Conservation (phyloP, 2,888 invertebrate species). For the Caenorhabditis sp. region DNA sequence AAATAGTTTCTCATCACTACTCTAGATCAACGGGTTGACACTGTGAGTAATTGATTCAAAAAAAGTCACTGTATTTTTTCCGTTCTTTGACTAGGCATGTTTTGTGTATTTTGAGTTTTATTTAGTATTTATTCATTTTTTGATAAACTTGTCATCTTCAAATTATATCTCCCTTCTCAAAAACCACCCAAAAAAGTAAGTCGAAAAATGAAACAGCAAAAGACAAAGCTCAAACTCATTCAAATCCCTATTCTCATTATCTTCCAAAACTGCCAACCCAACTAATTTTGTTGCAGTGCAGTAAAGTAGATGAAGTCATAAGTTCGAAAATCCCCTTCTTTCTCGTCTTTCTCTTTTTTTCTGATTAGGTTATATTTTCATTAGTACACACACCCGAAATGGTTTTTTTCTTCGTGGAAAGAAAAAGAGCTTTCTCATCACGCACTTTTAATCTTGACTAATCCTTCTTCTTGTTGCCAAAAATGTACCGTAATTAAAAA, state of each 20-base stretch:
- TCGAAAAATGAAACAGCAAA: not conserved
- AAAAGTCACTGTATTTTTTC: too few relatives aligned
- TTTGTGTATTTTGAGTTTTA: too few relatives aligned
- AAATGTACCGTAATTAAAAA: not conserved
- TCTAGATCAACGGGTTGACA: too few relatives aligned
- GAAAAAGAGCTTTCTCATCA: too few relatives aligned
- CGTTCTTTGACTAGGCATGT: too few relatives aligned
- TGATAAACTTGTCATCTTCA: too few relatives aligned
- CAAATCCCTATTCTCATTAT: not conserved
- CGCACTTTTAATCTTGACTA: conserved; percentile 32
- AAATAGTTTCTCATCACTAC: too few relatives aligned
- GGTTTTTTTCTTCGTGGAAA: not conserved
- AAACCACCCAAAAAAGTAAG: too few relatives aligned
- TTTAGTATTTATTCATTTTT: too few relatives aligned
- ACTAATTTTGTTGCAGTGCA: conserved; percentile 39
- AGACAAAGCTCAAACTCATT: not conserved
- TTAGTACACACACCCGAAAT: conserved; percentile 22
- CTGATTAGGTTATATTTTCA: conserved; percentile 38
- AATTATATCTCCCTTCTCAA: too few relatives aligned
- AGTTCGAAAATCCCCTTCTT: conserved; percentile 36
- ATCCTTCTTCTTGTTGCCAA: conserved; percentile 3
- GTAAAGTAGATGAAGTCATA: conserved; percentile 1
- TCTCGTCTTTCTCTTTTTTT: not conserved
- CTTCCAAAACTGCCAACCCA: not conserved
- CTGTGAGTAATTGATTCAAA: too few relatives aligned